These are phyloP conservation scores for Drosophila ezoana DNA, from an alignment of 2,888 invertebrate genomes.

Conservation along the genomic window DNA sequence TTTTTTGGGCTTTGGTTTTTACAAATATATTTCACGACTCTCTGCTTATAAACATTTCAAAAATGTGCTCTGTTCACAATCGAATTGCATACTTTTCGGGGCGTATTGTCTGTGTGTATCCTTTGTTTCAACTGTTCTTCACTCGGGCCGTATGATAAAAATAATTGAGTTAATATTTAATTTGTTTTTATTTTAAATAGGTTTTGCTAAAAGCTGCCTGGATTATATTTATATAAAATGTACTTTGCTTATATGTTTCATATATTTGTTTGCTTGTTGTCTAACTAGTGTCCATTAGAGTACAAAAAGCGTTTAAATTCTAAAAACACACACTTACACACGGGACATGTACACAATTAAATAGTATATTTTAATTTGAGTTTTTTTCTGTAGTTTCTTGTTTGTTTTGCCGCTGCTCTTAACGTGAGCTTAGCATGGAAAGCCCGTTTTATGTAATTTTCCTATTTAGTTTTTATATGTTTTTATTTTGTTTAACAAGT, in stretches of 20 bases:
- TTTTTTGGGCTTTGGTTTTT: conserved; percentile 38
- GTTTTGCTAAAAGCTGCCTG: conserved; percentile 58
- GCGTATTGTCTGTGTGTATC: conserved; percentile 73
- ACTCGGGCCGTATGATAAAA: conserved; percentile 38
- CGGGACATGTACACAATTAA: conserved; percentile 30
- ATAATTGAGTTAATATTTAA: conserved; percentile 37
- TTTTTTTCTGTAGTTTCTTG: conserved; percentile 14
- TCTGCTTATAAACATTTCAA: conserved; percentile 73
- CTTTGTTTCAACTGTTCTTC: conserved; percentile 34
- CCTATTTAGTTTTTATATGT: conserved; percentile 2
- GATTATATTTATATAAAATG: conserved; percentile 49
- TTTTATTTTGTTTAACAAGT: conserved; percentile 17
- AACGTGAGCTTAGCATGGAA: conserved; percentile 42
- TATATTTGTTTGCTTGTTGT: conserved; percentile 47
- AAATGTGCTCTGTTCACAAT: conserved; percentile 78
- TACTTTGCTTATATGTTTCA: conserved; percentile 38
- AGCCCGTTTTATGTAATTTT: conserved; percentile 22
- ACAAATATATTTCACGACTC: conserved; percentile 61
- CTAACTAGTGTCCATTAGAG: conserved; percentile 68
- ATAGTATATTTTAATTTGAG: conserved; percentile 20
- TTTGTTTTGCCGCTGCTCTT: conserved; percentile 5
- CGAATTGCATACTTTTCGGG: conserved; percentile 71
- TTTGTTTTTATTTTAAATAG: conserved; percentile 6
- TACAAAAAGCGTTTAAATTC: conserved; percentile 68
- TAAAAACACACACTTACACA: conserved; percentile 42